Base-by-base conservation (phyloP, 2,888 invertebrate species). In the Bellardia bayeri region DNA sequence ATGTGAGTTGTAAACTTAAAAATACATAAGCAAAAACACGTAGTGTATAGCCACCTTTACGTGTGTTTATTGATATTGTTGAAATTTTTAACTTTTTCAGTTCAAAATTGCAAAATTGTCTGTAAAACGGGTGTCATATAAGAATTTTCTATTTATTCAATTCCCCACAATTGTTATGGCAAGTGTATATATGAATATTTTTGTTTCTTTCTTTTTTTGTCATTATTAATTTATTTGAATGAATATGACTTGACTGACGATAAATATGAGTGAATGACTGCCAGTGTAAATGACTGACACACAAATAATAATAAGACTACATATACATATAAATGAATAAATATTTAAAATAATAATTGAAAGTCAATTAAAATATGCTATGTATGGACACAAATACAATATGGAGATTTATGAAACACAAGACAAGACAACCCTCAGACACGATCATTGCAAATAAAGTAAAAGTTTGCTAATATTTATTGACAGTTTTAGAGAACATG, bases 281-380 rank as follows among this genome's bases (percentile, higher is more conserved):
- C 40, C 71, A 80, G 23, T 37, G 9, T 30, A 33, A 54, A 16
- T 14, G 14, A 71, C 40, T 80, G 71, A 81, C 54, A 83, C 54
- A 78, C 71, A 83, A 76, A 71, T 56, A 83, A 37, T 56, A 54
- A 56, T 33, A 56, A 56, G 8, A 37, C 3, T 37, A 37, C 37
- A 37, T 37, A 37, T n/a, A n/a, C n/a, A n/a, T 4, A 54, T 68
- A 69, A 54, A 71, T 9, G 16, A 81, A 63, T 49, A 66, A 66
- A 42, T 72, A 58, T 75, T 68, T n/a, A 14, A 66, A 82, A 68
- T 42, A 75, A 84, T 54, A 82, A 85, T 85, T 86, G 78, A 85
- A 85, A 78, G 66, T 83, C 78, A 88, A 75, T 82, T 81, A 75
- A 84, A 75, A 63, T 54, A 63, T 51, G 58, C 4, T 45, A 54